phyloP scores from a whole-genome alignment of 2,888 invertebrate genomes.

The Scaptomyza reducta region DNA sequence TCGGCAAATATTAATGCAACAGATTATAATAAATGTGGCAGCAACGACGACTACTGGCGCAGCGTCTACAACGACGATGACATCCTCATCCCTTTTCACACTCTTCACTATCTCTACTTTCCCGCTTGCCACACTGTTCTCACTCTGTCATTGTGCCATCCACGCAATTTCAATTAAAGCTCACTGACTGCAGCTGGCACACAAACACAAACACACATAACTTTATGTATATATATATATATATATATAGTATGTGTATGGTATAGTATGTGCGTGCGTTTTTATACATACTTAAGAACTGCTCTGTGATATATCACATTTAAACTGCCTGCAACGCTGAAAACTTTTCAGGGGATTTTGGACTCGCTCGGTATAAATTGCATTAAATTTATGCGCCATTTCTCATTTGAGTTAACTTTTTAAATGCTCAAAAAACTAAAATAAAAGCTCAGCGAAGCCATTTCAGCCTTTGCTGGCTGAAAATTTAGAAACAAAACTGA shows the following conservation, averaged over 20 bases:
- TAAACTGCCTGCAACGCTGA: constrained; percentile 54
- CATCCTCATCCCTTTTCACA: constrained; percentile 30
- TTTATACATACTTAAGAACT: constrained; percentile 17
- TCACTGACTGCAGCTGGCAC: constrained; percentile 51
- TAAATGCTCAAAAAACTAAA: constrained; percentile 20
- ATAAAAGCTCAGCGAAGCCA: neutral
- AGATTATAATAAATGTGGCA: constrained; percentile 77
- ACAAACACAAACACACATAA: constrained; percentile 2
- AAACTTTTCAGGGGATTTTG: constrained; percentile 35
- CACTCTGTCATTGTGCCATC: constrained; percentile 30
- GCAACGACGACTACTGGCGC: constrained; percentile 20
- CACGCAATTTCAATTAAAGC: constrained; percentile 74
- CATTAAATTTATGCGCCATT: constrained; percentile 41
- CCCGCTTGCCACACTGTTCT: neutral
- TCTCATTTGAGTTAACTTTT: constrained; percentile 22
- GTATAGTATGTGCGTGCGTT: neutral
- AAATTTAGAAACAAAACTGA: neutral
- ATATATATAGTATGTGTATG: neutral
- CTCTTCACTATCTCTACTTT: constrained; percentile 1
- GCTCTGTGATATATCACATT: constrained; percentile 65
- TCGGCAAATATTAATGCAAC: constrained; percentile 78
- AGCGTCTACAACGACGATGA: constrained; percentile 11
- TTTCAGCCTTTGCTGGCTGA: neutral
- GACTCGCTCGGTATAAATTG: constrained; percentile 37
- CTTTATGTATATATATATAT: neutral